Conservation (phyloP, 2,888 invertebrate genomes). For the Drosophila phalerata region DNA sequence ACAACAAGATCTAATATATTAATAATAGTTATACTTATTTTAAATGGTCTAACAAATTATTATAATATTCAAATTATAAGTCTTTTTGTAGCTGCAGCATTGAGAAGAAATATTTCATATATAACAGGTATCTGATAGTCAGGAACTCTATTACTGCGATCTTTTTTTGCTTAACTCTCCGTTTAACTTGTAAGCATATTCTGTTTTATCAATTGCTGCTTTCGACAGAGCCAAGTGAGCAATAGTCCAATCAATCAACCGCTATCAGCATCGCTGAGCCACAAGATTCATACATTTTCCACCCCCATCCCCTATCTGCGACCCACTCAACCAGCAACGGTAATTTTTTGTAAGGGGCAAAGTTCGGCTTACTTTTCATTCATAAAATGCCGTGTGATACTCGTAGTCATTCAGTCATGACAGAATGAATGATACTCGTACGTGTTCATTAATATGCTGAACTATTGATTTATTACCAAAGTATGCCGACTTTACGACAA, state of each 20-base stretch:
- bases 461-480: slow-evolving; percentile 34
- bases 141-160: background rate
- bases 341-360: slow-evolving; percentile 23
- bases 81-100: no score
- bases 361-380: slow-evolving; percentile 43
- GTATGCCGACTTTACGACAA: slow-evolving; percentile 26
- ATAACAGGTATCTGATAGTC: background rate
- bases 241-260: slow-evolving; percentile 41
- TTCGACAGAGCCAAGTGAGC: slow-evolving; percentile 20
- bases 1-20: background rate
- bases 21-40: no score
- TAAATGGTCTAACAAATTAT: no score
- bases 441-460: slow-evolving; percentile 12
- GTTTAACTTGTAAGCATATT: slow-evolving; percentile 2
- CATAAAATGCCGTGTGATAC: slow-evolving; percentile 42
- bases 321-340: background rate
- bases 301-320: background rate
- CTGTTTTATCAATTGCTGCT: slow-evolving; percentile 26
- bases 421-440: slow-evolving; percentile 3
- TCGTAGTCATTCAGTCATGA: slow-evolving; percentile 15
- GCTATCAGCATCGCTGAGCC: slow-evolving; percentile 20
- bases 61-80: no score
- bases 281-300: background rate
- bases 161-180: background rate
- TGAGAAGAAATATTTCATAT: no score